Conservation (phyloP, 2,797 vertebrate species). For the Darevskia nairensis region DNA sequence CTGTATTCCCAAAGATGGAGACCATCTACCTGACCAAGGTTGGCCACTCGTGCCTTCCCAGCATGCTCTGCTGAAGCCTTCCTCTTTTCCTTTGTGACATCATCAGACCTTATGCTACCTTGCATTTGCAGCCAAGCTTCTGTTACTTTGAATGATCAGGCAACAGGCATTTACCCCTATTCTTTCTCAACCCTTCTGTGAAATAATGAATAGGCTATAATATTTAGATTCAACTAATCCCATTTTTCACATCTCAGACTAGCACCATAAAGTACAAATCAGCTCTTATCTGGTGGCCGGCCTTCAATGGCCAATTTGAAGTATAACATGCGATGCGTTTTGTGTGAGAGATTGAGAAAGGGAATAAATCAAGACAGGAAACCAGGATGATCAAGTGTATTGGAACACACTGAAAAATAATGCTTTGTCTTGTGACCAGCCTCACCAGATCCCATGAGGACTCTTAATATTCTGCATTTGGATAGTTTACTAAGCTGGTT, state of each 20-base stretch:
- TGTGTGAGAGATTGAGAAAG: constrained; percentile 23
- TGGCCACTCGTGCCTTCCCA: not conserved
- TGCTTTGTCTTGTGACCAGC: constrained; percentile 47
- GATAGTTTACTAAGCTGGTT: constrained; percentile 71
- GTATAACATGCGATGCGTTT: not conserved
- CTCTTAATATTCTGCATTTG: constrained; percentile 46
- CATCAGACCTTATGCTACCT: not conserved
- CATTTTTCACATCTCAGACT: constrained; percentile 15
- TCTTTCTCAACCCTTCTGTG: not conserved
- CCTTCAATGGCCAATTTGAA: constrained; percentile 22
- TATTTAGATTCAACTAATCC: not conserved
- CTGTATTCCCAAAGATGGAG: not conserved
- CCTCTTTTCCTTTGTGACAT: constrained; percentile 30
- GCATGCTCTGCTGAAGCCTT: not conserved
- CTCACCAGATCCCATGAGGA: constrained; percentile 53
- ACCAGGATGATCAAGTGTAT: constrained; percentile 31
- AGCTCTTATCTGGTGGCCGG: not conserved
- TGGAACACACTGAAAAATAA: not conserved
- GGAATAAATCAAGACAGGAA: constrained; percentile 28
- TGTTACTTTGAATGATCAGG: not conserved
- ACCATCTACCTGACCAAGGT: not conserved
- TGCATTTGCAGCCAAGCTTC: not conserved
- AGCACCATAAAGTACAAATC: not conserved
- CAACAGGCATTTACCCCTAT: not conserved
- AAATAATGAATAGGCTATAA: not conserved